Percentiles rank a stretch among this genome's conserved stretches.
phyloP scores from a whole-genome alignment of 1,140 invertebrate genomes.

The Mya arenaria region DNA sequence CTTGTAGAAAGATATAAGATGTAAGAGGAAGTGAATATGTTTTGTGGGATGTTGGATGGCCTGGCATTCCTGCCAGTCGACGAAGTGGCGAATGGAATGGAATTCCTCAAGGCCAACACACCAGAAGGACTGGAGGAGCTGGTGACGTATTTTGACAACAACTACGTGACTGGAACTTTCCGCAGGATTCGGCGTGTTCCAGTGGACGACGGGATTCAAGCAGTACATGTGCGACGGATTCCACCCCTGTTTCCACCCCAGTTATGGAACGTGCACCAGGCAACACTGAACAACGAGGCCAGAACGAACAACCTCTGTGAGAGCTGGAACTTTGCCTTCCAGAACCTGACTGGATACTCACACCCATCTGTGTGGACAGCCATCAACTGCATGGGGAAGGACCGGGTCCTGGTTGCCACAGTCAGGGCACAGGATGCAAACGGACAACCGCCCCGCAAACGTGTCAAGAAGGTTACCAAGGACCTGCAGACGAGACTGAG shows the following conservation, averaged over 20 bases:
- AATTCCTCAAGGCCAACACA: neutral
- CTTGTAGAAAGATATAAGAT: conserved; percentile 14
- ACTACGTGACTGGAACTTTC: conserved; percentile 33
- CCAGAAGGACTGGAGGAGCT: neutral
- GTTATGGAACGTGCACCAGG: conserved; percentile 37
- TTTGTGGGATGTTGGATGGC: conserved; percentile 52
- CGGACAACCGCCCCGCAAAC: conserved; percentile 15
- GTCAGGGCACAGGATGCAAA: conserved; percentile 2
- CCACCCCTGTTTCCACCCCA: conserved; percentile 25
- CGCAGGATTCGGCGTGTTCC: conserved; percentile 7
- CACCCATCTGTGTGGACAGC: conserved; percentile 38
- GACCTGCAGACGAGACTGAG: conserved; percentile 6
- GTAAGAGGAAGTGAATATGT: conserved; percentile 17
- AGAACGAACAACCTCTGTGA: conserved; percentile 45
- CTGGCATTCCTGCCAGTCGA: conserved; percentile 41
- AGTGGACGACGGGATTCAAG: neutral
- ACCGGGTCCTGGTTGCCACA: conserved; percentile 13
- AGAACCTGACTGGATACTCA: conserved; percentile 27
- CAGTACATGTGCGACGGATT: conserved; percentile 2
- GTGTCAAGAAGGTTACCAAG: conserved; percentile 1
- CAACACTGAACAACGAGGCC: neutral
- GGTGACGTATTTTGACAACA: conserved; percentile 29
- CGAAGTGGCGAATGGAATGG: conserved; percentile 39
- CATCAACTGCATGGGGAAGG: conserved; percentile 14
- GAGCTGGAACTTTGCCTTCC: conserved; percentile 35